Conservation (phyloP, 2,113 vertebrate genomes). For the Austrofundulus limnaeus region DNA sequence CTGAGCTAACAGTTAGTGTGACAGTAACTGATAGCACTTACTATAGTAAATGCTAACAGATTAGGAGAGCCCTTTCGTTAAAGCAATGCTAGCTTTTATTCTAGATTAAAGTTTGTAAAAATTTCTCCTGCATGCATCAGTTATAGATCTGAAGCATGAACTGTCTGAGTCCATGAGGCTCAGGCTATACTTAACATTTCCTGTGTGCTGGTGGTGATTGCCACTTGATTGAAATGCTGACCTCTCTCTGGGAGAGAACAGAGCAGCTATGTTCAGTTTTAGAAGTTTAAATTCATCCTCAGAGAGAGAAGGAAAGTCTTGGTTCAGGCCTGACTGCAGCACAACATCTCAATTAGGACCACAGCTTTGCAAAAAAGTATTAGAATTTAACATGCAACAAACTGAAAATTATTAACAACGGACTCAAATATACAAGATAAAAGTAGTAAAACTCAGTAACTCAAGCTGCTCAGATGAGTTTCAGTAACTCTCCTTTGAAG, state of each 20-base stretch:
- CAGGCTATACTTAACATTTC: neutral
- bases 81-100: neutral
- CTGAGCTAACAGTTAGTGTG: too few species aligned
- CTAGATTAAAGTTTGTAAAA: neutral
- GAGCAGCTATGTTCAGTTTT: slow-evolving; percentile 20
- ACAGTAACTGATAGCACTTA: too few species aligned
- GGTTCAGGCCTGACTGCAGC: neutral
- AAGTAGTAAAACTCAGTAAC: too few species aligned
- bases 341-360: neutral
- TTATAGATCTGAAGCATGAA: neutral
- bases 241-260: slow-evolving; percentile 1
- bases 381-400: neutral
- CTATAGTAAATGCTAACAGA: too few species aligned
- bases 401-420: neutral
- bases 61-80: too few species aligned
- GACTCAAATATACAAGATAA: too few species aligned
- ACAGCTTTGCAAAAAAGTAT: neutral
- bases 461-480: neutral
- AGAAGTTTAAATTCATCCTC: neutral
- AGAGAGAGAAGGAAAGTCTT: neutral
- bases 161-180: neutral
- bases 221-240: slow-evolving; percentile 25
- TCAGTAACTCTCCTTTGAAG: slow-evolving; percentile 23
- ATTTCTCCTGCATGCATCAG: neutral
- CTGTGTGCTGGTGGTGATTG: slow-evolving; percentile 18